These are phyloP conservation scores for Pseudotriccus pelzelni DNA, from an alignment of 2,797 vertebrate species.

Conservation along the genomic window DNA sequence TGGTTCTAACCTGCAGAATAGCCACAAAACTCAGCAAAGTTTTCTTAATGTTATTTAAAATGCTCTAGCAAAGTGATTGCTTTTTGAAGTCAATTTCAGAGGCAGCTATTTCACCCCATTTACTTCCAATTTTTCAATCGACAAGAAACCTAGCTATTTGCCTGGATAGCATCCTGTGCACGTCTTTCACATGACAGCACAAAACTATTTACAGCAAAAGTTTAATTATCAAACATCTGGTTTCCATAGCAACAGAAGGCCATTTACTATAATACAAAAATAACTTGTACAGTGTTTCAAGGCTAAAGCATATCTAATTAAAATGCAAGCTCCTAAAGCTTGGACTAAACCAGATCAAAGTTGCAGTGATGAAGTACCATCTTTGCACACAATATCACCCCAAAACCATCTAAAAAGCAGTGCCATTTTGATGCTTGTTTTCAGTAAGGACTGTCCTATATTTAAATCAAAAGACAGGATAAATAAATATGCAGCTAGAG, in stretches of 20 bases:
- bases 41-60: not conserved
- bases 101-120: not conserved
- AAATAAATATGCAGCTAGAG: not conserved
- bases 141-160: not conserved
- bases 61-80: not conserved
- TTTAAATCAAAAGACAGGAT: not conserved
- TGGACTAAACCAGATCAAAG: not conserved
- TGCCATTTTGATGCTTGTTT: not conserved
- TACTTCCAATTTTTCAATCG: not conserved
- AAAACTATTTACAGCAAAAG: not conserved
- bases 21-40: not conserved
- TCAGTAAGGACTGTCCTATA: not conserved
- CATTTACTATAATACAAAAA: slow-evolving; percentile 8
- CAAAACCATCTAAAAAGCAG: not conserved
- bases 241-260: slow-evolving; percentile 37
- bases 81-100: not conserved
- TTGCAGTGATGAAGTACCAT: not conserved
- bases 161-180: not conserved
- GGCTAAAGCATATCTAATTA: not conserved
- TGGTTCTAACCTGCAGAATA: not conserved
- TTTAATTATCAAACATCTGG: slow-evolving; percentile 56
- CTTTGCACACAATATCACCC: not conserved
- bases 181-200: slow-evolving; percentile 9
- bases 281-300: not conserved
- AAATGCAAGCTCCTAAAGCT: not conserved